Percentiles rank a stretch among this genome's conserved stretches.
Evolutionary conservation across 2,113 vertebrate genomes (phyloP).

Genomic region (Phylloscopus whistleri): DNA sequence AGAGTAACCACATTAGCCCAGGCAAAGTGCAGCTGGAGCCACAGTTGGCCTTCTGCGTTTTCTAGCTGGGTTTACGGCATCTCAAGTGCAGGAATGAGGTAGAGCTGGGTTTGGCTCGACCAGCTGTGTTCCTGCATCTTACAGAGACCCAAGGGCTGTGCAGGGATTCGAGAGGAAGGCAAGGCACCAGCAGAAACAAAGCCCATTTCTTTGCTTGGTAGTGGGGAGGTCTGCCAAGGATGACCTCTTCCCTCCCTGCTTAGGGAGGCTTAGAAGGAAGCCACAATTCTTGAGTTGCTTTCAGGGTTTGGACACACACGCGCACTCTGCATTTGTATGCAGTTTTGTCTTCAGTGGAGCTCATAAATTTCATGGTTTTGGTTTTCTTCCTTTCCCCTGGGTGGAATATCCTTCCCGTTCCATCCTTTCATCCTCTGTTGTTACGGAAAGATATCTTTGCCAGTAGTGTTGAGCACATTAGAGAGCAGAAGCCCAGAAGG

Average conservation of each 20-base stretch:
- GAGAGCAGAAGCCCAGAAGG: background rate
- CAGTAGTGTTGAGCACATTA: background rate
- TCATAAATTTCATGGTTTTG: background rate
- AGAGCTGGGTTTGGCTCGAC: background rate
- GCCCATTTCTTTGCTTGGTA: background rate
- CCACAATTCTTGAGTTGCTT: background rate
- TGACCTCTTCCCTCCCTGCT: fast-evolving
- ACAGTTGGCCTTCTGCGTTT: background rate
- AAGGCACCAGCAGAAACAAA: background rate
- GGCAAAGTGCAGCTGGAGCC: conserved; percentile 35
- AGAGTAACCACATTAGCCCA: conserved; percentile 2
- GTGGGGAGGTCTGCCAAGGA: background rate
- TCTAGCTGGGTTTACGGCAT: background rate
- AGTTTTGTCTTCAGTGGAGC: background rate
- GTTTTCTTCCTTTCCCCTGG: background rate
- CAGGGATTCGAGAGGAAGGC: background rate
- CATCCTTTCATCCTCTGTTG: background rate
- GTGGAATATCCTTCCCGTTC: background rate
- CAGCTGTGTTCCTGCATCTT: background rate
- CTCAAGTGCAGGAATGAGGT: background rate
- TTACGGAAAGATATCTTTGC: background rate
- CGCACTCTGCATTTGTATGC: background rate
- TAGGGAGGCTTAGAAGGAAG: background rate
- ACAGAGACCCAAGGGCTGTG: background rate
- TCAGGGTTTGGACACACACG: background rate